Conservation (phyloP, 2,797 vertebrate species). For the Pelodytes ibericus region DNA sequence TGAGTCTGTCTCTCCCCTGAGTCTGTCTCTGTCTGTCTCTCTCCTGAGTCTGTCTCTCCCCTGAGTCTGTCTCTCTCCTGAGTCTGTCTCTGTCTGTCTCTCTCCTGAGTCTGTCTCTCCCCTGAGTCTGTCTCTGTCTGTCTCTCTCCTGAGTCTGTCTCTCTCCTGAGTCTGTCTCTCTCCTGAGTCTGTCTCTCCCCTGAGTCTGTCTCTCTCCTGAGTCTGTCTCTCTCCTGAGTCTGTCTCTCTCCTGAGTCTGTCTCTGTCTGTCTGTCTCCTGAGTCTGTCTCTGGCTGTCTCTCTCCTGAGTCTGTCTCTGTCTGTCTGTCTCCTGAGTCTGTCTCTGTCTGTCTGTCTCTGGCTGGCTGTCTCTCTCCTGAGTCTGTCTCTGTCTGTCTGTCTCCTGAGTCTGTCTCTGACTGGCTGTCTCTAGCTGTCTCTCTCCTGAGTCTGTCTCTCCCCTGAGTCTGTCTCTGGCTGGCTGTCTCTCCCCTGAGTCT, state of each 20-base stretch:
- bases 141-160: background rate
- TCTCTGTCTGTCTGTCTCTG: background rate
- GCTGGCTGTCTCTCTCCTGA: background rate
- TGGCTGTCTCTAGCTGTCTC: background rate
- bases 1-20: background rate
- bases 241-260: background rate
- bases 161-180: background rate
- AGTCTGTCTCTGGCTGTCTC: background rate
- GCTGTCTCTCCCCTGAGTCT: background rate
- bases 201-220: background rate
- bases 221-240: no score
- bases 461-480: background rate
- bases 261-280: conserved; percentile 1
- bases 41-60: background rate
- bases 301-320: background rate
- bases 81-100: background rate
- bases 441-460: background rate
- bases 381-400: background rate
- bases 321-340: background rate
- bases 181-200: background rate
- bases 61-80: background rate
- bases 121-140: background rate
- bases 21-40: background rate
- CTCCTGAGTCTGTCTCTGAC: background rate
- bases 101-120: background rate